These are phyloP conservation scores for Mythimna pallens DNA, from an alignment of 2,888 invertebrate species.

Conservation along the genomic window DNA sequence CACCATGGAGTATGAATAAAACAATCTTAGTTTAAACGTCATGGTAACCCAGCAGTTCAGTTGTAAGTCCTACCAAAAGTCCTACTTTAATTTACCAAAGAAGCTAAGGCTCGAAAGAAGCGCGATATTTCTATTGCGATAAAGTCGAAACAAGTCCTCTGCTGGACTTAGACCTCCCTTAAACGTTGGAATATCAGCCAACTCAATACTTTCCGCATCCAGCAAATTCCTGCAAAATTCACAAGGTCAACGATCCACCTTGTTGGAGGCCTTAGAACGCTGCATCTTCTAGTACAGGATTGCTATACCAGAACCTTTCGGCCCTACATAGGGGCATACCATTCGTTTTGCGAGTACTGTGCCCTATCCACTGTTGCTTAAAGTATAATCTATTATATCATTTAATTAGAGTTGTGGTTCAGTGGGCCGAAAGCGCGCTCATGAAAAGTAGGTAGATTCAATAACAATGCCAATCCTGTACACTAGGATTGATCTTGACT, in stretches of 20 bases:
- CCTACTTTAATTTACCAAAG: too few relatives aligned
- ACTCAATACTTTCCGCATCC: not conserved
- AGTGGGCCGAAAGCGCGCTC: not conserved
- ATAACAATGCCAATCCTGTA: not conserved
- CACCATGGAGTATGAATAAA: too few relatives aligned
- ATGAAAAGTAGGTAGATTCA: not conserved
- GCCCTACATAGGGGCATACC: not conserved
- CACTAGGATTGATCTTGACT: not conserved
- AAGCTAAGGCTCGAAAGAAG: not conserved
- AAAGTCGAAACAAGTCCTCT: not conserved
- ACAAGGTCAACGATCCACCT: too few relatives aligned
- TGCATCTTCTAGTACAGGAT: not conserved
- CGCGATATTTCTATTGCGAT: not conserved
- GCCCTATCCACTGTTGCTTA: too few relatives aligned
- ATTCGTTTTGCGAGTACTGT: not conserved
- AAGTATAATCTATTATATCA: not conserved
- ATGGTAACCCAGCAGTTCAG: too few relatives aligned
- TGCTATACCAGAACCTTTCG: not conserved
- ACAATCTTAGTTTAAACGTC: too few relatives aligned
- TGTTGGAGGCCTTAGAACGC: too few relatives aligned
- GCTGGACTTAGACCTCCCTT: not conserved
- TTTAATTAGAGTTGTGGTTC: not conserved
- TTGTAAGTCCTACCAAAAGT: not conserved
- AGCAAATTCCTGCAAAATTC: too few relatives aligned
- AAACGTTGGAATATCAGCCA: not conserved